A percentile compares a stretch with the other conserved stretches of the same genome.
Conservation (phyloP, 2,113 vertebrate genomes). For the Lethenteron camtschaticum region DNA sequence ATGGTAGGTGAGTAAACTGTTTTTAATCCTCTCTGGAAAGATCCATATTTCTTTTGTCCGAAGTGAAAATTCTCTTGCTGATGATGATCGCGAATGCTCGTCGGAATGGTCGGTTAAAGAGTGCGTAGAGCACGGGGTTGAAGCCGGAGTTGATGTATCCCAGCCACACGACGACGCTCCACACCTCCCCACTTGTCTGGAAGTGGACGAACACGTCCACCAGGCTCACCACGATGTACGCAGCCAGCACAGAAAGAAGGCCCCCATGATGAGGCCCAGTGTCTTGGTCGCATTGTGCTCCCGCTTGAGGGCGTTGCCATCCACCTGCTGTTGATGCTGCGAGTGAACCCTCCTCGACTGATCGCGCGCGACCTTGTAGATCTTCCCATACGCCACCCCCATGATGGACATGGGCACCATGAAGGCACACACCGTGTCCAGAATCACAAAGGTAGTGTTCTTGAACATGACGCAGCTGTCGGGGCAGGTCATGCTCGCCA, state of each 20-base stretch:
- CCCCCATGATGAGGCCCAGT: slow-evolving; percentile 36
- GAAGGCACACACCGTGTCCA: slow-evolving; percentile 18
- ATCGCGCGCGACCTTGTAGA: slow-evolving; percentile 36
- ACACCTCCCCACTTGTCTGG: slow-evolving; percentile 36
- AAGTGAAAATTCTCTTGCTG: slow-evolving; percentile 13
- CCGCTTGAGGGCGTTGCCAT: slow-evolving; percentile 29
- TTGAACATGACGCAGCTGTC: too few relatives aligned
- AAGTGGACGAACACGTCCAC: slow-evolving; percentile 41
- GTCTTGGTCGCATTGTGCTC: slow-evolving; percentile 43
- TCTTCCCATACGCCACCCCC: slow-evolving; percentile 36
- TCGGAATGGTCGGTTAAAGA: slow-evolving; percentile 37
- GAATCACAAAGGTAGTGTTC: too few relatives aligned
- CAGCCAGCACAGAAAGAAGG: slow-evolving; percentile 40
- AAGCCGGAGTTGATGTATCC: slow-evolving; percentile 41
- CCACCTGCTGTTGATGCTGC: slow-evolving; percentile 8
- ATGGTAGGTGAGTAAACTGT: too few relatives aligned
- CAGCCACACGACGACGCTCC: slow-evolving; percentile 41
- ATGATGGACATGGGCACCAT: slow-evolving; percentile 33
- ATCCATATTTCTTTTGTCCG: too few relatives aligned
- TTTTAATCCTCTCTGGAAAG: too few relatives aligned
- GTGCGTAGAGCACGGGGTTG: slow-evolving; percentile 41
- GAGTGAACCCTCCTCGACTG: slow-evolving; percentile 28
- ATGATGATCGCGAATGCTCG: slow-evolving; percentile 36
- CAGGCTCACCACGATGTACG: slow-evolving; percentile 37
- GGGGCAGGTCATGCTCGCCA: slow-evolving; percentile 5